Percentiles rank a stretch among this genome's conserved stretches.
Evolutionary conservation across 2,888 invertebrate species (phyloP).

Genomic region (Diarsia rubi): DNA sequence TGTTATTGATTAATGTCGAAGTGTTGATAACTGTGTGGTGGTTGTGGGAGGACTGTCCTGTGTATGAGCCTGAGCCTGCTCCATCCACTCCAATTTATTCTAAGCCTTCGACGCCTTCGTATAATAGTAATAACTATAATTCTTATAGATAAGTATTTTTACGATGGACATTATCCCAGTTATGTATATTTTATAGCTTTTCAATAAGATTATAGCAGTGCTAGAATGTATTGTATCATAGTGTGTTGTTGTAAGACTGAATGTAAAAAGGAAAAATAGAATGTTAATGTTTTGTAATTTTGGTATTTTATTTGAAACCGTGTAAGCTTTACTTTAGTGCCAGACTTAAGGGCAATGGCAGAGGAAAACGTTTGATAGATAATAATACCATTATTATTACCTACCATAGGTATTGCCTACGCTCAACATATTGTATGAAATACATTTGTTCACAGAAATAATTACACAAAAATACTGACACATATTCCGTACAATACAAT

Average conservation of each 20-base stretch:
- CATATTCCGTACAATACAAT: too few species aligned
- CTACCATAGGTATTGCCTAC: too few species aligned
- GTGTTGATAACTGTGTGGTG: slow-evolving; percentile 87
- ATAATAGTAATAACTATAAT: slow-evolving; percentile 67
- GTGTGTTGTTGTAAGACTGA: slow-evolving; percentile 63
- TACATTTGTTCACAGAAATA: not conserved
- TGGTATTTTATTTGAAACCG: slow-evolving; percentile 34
- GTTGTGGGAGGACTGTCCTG: slow-evolving; percentile 88
- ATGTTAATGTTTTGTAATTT: slow-evolving; percentile 40
- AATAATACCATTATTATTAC: too few species aligned
- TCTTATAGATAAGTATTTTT: slow-evolving; percentile 69
- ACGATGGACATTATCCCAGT: slow-evolving; percentile 64
- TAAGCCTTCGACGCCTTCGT: slow-evolving; percentile 67
- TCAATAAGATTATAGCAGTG: slow-evolving; percentile 51
- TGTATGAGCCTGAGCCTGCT: slow-evolving; percentile 53
- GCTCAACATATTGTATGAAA: too few species aligned
- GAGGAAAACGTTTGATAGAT: not conserved
- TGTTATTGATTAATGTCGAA: slow-evolving; percentile 85
- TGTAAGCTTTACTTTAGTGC: not conserved
- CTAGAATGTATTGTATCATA: slow-evolving; percentile 40
- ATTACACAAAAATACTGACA: not conserved
- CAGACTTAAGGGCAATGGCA: too few species aligned
- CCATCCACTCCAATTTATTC: slow-evolving; percentile 66
- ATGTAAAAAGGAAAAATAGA: slow-evolving; percentile 45
- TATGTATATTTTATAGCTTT: slow-evolving; percentile 53